Evolutionary conservation across 2,797 vertebrate species (phyloP), one percentile per base, ranked within the genome.

Genomic region (Rhinoraja longicauda): DNA sequence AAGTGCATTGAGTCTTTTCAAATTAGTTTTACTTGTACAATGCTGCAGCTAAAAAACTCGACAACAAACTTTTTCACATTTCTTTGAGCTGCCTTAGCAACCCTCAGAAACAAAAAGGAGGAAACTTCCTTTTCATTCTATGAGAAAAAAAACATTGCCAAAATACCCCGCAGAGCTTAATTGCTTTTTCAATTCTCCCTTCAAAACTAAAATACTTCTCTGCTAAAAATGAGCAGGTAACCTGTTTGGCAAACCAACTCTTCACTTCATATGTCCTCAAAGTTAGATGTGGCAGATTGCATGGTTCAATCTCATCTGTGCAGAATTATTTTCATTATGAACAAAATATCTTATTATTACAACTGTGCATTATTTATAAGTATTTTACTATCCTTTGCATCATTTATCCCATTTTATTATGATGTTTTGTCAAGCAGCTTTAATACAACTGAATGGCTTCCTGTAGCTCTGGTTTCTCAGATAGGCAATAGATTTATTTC

Each of bases 31-130:
- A 90, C 32, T 45, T 90, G 88, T 45, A 90, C 59, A 90, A 70
- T 24, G 59, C 86, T 21, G 24, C 45, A n/a, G 19, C 13, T 32
- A 88, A 32, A 59, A 70, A 70, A 72, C 9, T 72, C 26, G 10
- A 45, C 39, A 91, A 10, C 21, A 53, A 73, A 73, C 36, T 12
- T 8, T 73, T 91, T 73, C 53, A 45, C 32, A 45, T 64, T 24
- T 77, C 26, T 73, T 72, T 91, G 26, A 91, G 45, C 39, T 53
- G 21, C 70, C 70, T 91, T 73, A 91, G 67, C 90, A 73, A 91
- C 67, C 13, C 45, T 91, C 67, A 91, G 90, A 53, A 91, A 91
- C 21, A 45, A 91, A 72, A 90, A 70, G 29, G 6, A 36, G 72
- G 36, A 90, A 53, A 72, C 32, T 36, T 32, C 36, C 29, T 45